Evolutionary conservation across 2,797 vertebrate genomes (phyloP), one percentile per base, ranked within the genome.

Genomic region (Gallinago nigripennis): DNA sequence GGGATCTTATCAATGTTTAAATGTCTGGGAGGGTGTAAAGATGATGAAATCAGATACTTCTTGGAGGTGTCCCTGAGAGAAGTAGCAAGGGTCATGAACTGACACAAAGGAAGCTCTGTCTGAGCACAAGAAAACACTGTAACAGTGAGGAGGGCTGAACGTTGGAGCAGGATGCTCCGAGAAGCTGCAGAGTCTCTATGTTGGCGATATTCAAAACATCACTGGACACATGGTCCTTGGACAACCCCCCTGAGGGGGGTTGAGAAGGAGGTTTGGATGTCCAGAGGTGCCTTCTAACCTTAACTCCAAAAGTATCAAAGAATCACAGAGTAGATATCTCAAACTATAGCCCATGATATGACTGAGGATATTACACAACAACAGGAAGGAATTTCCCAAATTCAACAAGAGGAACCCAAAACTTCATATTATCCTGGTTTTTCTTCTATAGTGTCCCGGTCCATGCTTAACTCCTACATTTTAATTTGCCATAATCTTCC

Each of bases 191-290:
- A 31, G 27, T 18, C 25, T 51, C 30, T 8, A 2, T 1, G 5
- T 5, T 48, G 19, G 13, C 23, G 24, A 54, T 11, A 33, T 0
- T 19, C 28, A 71, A 57, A 70, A 45, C 24, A 16, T 0, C 1
- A 35, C 4, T 7, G 33, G 20, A 66, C 28, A 70, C 28, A 3
- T 0, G 7, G 33, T 18, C 27, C 31, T 58, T 35, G 57, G 53
- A 39, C 30, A 57, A 33, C 9, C 14, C 0, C 0, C 25, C 77
- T 6, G 1, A 68, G 3, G 11, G 3, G 0, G 10, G 0, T 23
- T 43, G 8, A 66, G 16, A 56, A 31, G 4, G 3, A 2, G 5
- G 0, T 5, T 14, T 64, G 27, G 17, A 69, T 64, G 61, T 75
- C 78, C 65, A 70, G 37, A 63, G 15, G 2, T 10, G 17, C 41